Evolutionary conservation across 2,113 vertebrate genomes (phyloP), one percentile per base, ranked within the genome.

Genomic region (Oncorhynchus masou): DNA sequence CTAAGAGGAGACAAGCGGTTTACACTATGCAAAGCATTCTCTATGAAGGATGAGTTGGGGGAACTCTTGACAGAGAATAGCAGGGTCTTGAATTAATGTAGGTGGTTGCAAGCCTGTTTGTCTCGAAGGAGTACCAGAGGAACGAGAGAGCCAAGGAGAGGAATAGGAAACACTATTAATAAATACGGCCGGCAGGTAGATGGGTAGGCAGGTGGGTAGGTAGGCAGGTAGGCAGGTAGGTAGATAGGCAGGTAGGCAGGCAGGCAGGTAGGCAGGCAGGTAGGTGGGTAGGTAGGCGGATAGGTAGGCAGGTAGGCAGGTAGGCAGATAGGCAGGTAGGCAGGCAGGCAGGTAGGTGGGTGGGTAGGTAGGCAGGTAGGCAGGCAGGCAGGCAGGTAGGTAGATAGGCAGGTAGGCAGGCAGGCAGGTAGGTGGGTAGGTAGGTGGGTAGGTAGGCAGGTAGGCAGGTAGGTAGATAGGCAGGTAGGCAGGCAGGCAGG

Each of bases 271-370:
- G 31, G 31, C 1, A 34, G 31, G 5, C 1, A 6, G 31, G 1
- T 0, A 1, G 31, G 0, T 5, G 5, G 29, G 34, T 7, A 34
- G 34, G 1, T 0, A 34, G 34, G 34, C 0, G 2, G 31, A 6
- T 1, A 34, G 31, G 0, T 0, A 7, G 31, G 5, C 0, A 0
- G 34, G 31, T 0, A 34, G 31, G 1, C 0, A 6, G 31, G 5
- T 1, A 6, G 31, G 31, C 8, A 8, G 34, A 1, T 1, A 8
- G 34, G 34, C 1, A 39, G 34, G 34, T 7, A 34, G 31, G 4
- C 4, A n/a, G n/a, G n/a, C 3, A 4, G 5, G 29, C 4, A 5
- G 29, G 4, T 5, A 31, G 29, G 5, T 1, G 1, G 29, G 29
- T 1, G 4, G 29, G 29, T 31, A 5, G 29, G 4, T 5, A 5